phyloP scores from a whole-genome alignment of 1,140 invertebrate genomes.

The Drosophila arawakana region DNA sequence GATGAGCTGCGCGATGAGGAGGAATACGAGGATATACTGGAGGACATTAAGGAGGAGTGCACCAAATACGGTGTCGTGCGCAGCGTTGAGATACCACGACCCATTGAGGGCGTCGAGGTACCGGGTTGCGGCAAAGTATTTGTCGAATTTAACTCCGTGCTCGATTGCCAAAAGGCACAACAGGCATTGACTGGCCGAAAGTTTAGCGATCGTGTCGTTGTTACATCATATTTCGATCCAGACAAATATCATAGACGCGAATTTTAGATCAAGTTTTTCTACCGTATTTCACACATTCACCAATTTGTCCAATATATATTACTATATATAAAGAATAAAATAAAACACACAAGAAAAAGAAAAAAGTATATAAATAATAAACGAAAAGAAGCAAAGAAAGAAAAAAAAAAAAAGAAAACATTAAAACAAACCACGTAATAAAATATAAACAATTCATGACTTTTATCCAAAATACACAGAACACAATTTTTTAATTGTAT shows the following conservation, averaged over 20 bases:
- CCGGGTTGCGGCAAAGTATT: constrained; percentile 99
- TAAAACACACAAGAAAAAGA: constrained; percentile 2
- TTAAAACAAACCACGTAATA: constrained; percentile 46
- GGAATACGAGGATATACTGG: constrained; percentile 99
- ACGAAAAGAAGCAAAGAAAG: constrained; percentile 8
- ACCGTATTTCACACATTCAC: constrained; percentile 76
- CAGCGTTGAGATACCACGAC: constrained; percentile 98
- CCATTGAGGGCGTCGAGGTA: constrained; percentile 98
- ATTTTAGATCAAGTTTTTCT: constrained; percentile 89
- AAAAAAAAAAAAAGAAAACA: not conserved
- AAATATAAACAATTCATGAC: constrained; percentile 50
- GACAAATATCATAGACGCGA: constrained; percentile 99
- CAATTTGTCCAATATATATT: constrained; percentile 66
- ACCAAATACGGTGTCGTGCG: constrained; percentile 98
- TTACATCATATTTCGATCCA: constrained; percentile 99
- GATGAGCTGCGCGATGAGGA: constrained; percentile 99
- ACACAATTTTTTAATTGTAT: not conserved
- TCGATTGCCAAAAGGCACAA: constrained; percentile 99
- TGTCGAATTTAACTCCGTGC: constrained; percentile 98
- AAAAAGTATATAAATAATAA: constrained; percentile 1
- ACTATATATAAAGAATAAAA: constrained; percentile 15
- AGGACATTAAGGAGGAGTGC: constrained; percentile 99
- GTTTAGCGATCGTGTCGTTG: constrained; percentile 99
- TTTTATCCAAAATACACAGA: constrained; percentile 45
- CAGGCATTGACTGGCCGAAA: constrained; percentile 98